Conservation (phyloP, 1,140 invertebrate species). For the Platyscapa corneri region DNA sequence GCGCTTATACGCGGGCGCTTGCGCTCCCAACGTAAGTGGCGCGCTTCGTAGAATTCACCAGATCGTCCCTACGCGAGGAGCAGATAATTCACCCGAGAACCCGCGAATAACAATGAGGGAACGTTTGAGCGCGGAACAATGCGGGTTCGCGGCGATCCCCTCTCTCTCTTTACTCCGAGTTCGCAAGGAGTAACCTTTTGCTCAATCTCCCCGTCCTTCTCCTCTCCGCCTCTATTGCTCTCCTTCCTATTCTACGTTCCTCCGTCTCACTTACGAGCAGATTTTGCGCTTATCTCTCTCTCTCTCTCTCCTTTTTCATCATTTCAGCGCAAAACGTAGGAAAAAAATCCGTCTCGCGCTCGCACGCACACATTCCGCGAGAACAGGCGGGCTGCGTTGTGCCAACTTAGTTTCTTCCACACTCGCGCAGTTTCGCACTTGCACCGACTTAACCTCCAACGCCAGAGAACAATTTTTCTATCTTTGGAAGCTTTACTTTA, state of each 20-base stretch:
- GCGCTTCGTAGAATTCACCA: conserved; percentile 50
- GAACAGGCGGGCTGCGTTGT: neutral
- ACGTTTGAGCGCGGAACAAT: conserved; percentile 49
- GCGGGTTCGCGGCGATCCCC: conserved; percentile 32
- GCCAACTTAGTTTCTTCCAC: conserved; percentile 24
- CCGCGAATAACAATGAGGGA: conserved; percentile 53
- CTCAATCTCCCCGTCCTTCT: neutral
- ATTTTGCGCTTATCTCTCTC: neutral
- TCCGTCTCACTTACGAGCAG: neutral
- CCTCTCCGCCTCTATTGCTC: neutral
- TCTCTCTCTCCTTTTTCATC: neutral
- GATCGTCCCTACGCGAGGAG: conserved; percentile 47
- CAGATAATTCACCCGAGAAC: conserved; percentile 52
- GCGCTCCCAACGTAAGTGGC: conserved; percentile 40
- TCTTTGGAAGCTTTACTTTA: neutral
- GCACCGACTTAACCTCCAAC: neutral
- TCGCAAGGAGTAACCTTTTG: too few species aligned
- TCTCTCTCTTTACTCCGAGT: neutral
- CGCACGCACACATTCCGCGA: neutral
- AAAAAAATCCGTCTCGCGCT: neutral
- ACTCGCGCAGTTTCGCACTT: too few species aligned
- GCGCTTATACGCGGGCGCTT: conserved; percentile 20
- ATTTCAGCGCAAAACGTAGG: neutral
- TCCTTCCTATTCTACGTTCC: neutral
- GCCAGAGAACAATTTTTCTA: neutral